These are phyloP conservation scores for Noctua comes DNA, from an alignment of 2,888 invertebrate genomes.

Conservation along the genomic window DNA sequence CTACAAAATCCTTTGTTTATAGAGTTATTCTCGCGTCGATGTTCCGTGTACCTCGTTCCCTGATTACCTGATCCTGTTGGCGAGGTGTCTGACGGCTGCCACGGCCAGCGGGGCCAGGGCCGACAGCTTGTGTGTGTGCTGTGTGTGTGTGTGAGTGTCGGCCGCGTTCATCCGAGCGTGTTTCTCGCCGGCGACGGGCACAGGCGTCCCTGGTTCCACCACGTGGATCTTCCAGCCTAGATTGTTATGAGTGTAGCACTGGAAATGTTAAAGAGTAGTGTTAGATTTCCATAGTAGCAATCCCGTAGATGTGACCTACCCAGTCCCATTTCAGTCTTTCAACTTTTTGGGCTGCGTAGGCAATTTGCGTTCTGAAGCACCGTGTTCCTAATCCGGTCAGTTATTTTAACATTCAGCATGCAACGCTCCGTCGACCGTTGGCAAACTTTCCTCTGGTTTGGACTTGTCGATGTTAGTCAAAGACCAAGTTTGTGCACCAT, in stretches of 20 bases:
- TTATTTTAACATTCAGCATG: background rate
- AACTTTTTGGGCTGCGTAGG: background rate
- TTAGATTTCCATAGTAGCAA: background rate
- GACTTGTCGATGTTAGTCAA: background rate
- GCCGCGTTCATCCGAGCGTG: slow-evolving; percentile 58
- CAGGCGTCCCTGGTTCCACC: slow-evolving; percentile 92
- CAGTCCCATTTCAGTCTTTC: background rate
- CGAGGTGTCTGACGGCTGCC: slow-evolving; percentile 13
- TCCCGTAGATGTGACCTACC: background rate
- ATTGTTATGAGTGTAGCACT: slow-evolving; percentile 98
- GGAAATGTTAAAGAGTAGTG: slow-evolving; percentile 60
- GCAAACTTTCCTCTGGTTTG: background rate
- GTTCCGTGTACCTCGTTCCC: background rate
- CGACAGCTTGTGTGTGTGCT: background rate
- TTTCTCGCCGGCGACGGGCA: slow-evolving; percentile 79
- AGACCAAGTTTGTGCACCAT: background rate
- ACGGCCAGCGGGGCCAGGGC: slow-evolving; percentile 32
- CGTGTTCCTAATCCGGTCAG: background rate
- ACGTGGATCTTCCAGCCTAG: slow-evolving; percentile 98
- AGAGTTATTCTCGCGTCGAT: slow-evolving; percentile 43
- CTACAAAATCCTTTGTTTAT: slow-evolving; percentile 1
- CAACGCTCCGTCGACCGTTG: background rate
- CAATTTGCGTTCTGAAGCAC: background rate
- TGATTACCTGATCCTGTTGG: slow-evolving; percentile 39
- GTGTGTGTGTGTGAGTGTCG: slow-evolving; percentile 60